These are phyloP conservation scores for Oncorhynchus masou DNA, from an alignment of 2,113 vertebrate species.

Conservation along the genomic window DNA sequence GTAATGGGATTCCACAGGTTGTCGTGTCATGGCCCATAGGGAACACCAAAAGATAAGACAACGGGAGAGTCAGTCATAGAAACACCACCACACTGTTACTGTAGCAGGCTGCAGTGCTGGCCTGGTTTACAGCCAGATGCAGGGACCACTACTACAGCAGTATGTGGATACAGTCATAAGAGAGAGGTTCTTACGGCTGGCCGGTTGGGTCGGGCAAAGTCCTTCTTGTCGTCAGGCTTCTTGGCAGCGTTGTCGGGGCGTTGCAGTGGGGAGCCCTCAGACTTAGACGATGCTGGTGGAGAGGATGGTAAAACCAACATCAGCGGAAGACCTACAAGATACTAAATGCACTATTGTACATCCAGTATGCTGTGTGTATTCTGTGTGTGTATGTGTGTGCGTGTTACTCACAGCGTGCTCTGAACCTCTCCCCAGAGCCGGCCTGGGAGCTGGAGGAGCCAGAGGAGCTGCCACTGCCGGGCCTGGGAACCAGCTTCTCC, in stretches of 20 bases:
- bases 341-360: not conserved
- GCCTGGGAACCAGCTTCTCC: slow-evolving; percentile 91
- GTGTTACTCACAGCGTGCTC: slow-evolving; percentile 87
- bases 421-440: slow-evolving; percentile 89
- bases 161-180: not conserved
- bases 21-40: slow-evolving; percentile 20
- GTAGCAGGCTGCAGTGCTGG: not conserved
- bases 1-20: slow-evolving; percentile 35
- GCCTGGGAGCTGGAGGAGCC: slow-evolving; percentile 89
- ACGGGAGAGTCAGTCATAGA: slow-evolving; percentile 12
- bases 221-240: slow-evolving; percentile 92
- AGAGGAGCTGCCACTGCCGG: slow-evolving; percentile 92
- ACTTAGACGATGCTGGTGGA: slow-evolving; percentile 89
- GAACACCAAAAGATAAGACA: not conserved
- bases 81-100: not conserved
- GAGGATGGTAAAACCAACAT: not conserved
- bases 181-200: slow-evolving; percentile 81
- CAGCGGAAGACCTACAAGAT: not conserved
- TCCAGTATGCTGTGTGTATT: no score
- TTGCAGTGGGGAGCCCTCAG: slow-evolving; percentile 90
- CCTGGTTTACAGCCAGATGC: not conserved
- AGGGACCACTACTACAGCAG: no score
- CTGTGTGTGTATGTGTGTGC: not conserved
- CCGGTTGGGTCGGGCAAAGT: slow-evolving; percentile 82
- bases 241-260: slow-evolving; percentile 85